Evolutionary conservation across 1,140 invertebrate genomes (phyloP).

Genomic region (Nymphalis io): DNA sequence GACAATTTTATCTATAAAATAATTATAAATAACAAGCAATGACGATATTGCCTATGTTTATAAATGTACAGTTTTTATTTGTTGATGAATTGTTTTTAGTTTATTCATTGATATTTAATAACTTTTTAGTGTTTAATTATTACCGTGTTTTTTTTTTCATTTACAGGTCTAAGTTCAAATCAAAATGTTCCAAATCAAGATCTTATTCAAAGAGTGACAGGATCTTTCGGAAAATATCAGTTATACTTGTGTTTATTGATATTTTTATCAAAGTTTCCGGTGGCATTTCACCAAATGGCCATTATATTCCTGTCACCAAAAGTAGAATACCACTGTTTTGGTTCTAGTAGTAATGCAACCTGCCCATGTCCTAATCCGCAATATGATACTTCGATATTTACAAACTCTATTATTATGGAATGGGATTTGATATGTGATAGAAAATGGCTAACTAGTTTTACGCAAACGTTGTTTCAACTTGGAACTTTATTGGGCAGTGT

Average conservation of each 20-base stretch:
- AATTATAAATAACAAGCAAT: not conserved
- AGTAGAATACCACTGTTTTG: conserved; percentile 72
- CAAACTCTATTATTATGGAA: conserved; percentile 86
- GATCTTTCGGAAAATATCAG: conserved; percentile 87
- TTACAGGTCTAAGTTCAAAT: conserved; percentile 42
- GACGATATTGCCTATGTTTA: not conserved
- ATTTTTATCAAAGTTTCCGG: conserved; percentile 85
- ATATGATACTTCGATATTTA: conserved; percentile 84
- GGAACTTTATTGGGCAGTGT: conserved; percentile 74
- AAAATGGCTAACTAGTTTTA: conserved; percentile 84
- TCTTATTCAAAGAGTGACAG: conserved; percentile 81
- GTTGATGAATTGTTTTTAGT: not conserved
- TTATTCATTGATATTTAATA: not conserved
- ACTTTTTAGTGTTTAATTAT: not conserved
- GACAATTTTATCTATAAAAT: not conserved
- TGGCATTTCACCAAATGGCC: conserved; percentile 86
- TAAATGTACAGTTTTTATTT: not conserved
- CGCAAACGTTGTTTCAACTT: conserved; percentile 82
- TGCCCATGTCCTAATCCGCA: conserved; percentile 81
- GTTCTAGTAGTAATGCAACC: conserved; percentile 49
- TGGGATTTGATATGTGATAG: conserved; percentile 88
- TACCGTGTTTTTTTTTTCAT: not conserved
- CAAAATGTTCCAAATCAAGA: conserved; percentile 51
- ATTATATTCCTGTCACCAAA: conserved; percentile 85
- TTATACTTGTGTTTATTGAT: conserved; percentile 83